phyloP scores from a whole-genome alignment of 2,888 invertebrate genomes.

The Malthinus flaveolus region DNA sequence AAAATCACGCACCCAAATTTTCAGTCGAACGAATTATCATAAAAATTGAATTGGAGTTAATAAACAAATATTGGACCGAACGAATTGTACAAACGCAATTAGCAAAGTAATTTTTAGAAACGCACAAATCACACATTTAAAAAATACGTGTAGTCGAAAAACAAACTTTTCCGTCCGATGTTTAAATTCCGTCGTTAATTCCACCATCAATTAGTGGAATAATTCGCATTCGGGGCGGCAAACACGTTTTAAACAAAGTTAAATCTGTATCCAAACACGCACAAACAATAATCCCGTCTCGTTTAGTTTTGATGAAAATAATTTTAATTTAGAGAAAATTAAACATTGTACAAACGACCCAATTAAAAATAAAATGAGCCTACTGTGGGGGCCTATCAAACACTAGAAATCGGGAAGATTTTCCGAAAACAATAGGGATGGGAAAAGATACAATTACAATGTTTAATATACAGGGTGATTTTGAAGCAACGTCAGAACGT shows the following conservation, averaged over 20 bases:
- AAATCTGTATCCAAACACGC: constrained; percentile 2
- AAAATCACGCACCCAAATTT: background rate
- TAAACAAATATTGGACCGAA: background rate
- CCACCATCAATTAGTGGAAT: background rate
- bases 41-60: background rate
- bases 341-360: background rate
- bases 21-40: background rate
- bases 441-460: too few relatives aligned
- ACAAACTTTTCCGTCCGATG: too few relatives aligned
- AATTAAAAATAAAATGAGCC: too few relatives aligned
- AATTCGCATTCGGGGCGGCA: background rate
- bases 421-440: too few relatives aligned
- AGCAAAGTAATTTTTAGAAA: background rate
- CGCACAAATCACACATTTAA: background rate
- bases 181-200: too few relatives aligned
- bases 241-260: constrained; percentile 6
- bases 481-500: too few relatives aligned
- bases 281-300: constrained; percentile 1
- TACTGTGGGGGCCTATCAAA: too few relatives aligned
- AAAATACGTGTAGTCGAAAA: background rate
- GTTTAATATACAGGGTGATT: too few relatives aligned
- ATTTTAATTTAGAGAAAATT: background rate
- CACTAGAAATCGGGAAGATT: too few relatives aligned
- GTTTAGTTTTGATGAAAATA: background rate
- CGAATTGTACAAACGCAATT: background rate